A percentile compares a stretch with the other conserved stretches of the same genome.
Evolutionary conservation across 2,113 vertebrate species (phyloP).

Genomic region (Ciconia maguari): DNA sequence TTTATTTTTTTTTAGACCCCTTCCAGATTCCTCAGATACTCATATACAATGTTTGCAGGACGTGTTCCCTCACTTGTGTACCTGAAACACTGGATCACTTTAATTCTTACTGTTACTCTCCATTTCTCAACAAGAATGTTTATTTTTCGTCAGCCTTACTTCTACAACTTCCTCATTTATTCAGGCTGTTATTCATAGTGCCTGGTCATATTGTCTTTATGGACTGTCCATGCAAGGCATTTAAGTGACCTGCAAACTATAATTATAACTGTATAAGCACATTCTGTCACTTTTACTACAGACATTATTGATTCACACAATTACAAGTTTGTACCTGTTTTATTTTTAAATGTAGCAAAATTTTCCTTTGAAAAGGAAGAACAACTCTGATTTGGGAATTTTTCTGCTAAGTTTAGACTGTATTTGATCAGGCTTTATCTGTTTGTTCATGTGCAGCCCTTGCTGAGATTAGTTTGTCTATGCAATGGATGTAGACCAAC

Average conservation of each 20-base stretch:
- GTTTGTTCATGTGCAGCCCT: neutral
- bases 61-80: neutral
- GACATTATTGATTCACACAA: neutral
- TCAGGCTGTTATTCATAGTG: neutral
- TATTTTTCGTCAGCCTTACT: conserved; percentile 2
- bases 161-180: neutral
- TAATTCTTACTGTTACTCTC: neutral
- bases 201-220: neutral
- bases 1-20: neutral
- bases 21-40: neutral
- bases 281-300: neutral
- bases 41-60: neutral
- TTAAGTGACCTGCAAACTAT: neutral
- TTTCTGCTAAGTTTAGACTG: neutral
- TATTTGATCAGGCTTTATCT: neutral
- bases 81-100: neutral
- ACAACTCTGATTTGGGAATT: neutral
- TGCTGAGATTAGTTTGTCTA: neutral
- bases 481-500: neutral
- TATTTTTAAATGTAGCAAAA: neutral
- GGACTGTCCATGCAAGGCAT: neutral
- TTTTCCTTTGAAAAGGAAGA: neutral
- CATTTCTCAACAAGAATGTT: neutral
- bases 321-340: neutral
- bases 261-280: neutral